Evolutionary conservation across 2,888 invertebrate genomes (phyloP).

Genomic region (Phasia obesa): DNA sequence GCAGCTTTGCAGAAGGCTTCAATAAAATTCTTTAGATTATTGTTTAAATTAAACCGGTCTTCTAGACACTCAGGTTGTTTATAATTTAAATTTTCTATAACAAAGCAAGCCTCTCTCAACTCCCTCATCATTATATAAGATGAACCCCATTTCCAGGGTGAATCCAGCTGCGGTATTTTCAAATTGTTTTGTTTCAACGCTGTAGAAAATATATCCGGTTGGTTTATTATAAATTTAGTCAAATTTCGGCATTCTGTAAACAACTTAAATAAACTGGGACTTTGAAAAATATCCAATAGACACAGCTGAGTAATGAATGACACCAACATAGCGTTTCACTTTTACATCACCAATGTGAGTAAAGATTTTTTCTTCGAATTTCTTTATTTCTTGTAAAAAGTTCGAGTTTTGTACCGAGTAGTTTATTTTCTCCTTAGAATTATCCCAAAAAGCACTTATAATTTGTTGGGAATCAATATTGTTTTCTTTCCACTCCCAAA

Average conservation of each 20-base stretch:
- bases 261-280: conserved; percentile 20
- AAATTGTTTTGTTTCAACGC: conserved; percentile 32
- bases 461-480: conserved; percentile 62
- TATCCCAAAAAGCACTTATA: conserved; percentile 48
- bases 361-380: conserved; percentile 20
- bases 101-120: conserved; percentile 3
- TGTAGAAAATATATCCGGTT: conserved; percentile 37
- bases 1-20: conserved; percentile 39
- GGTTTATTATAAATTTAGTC: conserved; percentile 32
- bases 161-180: conserved; percentile 47
- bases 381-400: conserved; percentile 39
- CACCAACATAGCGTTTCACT: conserved; percentile 46
- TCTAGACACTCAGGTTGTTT: conserved; percentile 13
- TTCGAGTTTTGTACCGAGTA: conserved; percentile 26
- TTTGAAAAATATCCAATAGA: conserved; percentile 49
- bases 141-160: conserved; percentile 59
- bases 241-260: conserved; percentile 59
- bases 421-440: conserved; percentile 13
- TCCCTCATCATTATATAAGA: conserved; percentile 52
- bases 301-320: conserved; percentile 29
- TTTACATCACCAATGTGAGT: conserved; percentile 22
- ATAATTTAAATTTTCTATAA: conserved; percentile 45
- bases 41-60: conserved; percentile 39
- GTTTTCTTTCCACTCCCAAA: too few relatives aligned
- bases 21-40: conserved; percentile 49